phyloP scores from a whole-genome alignment of 2,113 vertebrate species.

The Ictalurus punctatus region DNA sequence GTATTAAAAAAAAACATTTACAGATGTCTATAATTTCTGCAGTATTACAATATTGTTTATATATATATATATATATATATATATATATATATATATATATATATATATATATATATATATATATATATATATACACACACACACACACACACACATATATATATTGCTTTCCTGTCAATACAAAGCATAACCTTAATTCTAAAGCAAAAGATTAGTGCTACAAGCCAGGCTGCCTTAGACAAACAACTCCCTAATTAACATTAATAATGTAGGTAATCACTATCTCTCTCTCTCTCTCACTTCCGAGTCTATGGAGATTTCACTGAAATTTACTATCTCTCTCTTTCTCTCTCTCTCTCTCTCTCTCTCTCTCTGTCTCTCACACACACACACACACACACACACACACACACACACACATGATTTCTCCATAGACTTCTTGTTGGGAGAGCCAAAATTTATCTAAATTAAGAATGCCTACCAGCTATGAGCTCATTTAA shows the following conservation, averaged over 20 bases:
- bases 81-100: no score
- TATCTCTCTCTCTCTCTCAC: background rate
- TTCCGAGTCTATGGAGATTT: no score
- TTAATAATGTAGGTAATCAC: slow-evolving; percentile 35
- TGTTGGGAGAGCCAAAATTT: slow-evolving; percentile 26
- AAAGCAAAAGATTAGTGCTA: slow-evolving; percentile 16
- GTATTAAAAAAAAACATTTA: background rate
- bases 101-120: no score
- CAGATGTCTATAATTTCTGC: background rate
- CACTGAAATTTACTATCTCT: background rate
- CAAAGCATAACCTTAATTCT: background rate
- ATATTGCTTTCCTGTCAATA: background rate
- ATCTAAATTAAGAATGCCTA: slow-evolving; percentile 48
- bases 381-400: slow-evolving; percentile 4
- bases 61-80: background rate
- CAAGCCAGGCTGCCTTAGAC: background rate
- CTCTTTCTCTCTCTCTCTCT: background rate
- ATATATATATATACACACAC: background rate
- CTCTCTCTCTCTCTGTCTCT: background rate
- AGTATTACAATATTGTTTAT: background rate
- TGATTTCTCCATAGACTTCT: slow-evolving; percentile 10
- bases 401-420: background rate
- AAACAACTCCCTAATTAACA: slow-evolving; percentile 33
- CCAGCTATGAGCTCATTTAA: slow-evolving; percentile 10
- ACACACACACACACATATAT: background rate